Percentiles rank a stretch among this genome's conserved stretches.
These are phyloP conservation scores for Magallana ariakensis DNA, from an alignment of 1,140 invertebrate genomes.

Conservation along the genomic window DNA sequence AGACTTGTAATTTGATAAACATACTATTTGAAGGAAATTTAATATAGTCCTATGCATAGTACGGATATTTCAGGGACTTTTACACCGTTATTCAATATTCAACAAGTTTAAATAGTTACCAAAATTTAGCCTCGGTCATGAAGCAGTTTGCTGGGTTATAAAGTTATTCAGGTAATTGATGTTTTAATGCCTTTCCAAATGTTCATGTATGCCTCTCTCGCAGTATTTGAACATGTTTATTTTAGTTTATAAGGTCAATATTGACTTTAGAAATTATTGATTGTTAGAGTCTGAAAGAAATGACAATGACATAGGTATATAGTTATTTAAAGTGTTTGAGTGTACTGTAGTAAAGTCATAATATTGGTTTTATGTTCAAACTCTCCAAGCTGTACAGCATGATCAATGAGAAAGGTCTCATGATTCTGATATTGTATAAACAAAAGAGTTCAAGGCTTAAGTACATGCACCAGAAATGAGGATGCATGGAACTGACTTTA, in stretches of 20 bases:
- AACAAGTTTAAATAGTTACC: not conserved
- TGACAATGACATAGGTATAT: constrained; percentile 10
- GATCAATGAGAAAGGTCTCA: not conserved
- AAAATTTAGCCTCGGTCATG: not conserved
- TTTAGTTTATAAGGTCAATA: constrained; percentile 28
- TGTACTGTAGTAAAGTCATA: constrained; percentile 22
- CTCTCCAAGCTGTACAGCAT: not conserved
- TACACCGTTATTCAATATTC: not conserved
- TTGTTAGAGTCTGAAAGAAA: constrained; percentile 24
- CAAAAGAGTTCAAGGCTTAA: not conserved
- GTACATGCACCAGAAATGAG: not conserved
- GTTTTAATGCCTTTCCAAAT: constrained; percentile 12
- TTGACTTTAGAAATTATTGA: constrained; percentile 29
- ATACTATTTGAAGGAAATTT: too few relatives aligned
- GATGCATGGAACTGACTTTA: too few relatives aligned
- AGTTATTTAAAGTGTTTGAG: constrained; percentile 9
- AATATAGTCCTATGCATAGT: too few relatives aligned
- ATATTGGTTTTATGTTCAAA: constrained; percentile 31
- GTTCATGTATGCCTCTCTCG: not conserved
- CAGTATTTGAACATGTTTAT: constrained; percentile 17
- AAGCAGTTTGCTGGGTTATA: not conserved
- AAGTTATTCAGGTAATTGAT: constrained; percentile 22
- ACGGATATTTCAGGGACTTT: not conserved
- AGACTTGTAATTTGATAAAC: too few relatives aligned
- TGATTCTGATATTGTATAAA: not conserved